phyloP scores from a whole-genome alignment of 2,797 vertebrate genomes.

The Poeciliopsis infans region DNA sequence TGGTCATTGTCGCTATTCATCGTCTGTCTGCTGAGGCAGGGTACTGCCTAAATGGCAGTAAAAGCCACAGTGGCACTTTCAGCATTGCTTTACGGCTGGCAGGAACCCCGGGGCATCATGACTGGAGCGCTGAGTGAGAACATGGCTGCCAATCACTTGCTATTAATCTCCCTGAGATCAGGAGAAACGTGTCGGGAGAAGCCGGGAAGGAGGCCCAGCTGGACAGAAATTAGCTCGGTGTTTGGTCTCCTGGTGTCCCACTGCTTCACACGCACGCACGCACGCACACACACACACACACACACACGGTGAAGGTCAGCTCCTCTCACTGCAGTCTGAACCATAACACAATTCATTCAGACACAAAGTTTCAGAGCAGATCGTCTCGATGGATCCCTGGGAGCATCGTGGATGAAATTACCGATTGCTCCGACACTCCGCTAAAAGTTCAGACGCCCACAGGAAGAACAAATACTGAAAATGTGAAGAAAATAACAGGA shows the following conservation, averaged over 20 bases:
- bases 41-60: conserved; percentile 66
- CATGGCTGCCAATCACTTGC: conserved; percentile 67
- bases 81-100: conserved; percentile 62
- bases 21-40: conserved; percentile 53
- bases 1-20: conserved; percentile 62
- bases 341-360: background rate
- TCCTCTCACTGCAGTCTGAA: conserved; percentile 15
- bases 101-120: conserved; percentile 60
- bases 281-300: conserved; percentile 15
- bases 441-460: conserved; percentile 6
- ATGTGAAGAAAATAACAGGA: background rate
- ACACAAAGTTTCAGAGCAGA: conserved; percentile 1
- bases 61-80: conserved; percentile 63
- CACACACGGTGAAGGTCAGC: conserved; percentile 40
- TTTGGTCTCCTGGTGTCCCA: conserved; percentile 7
- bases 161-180: conserved; percentile 62
- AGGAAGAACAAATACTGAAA: conserved; percentile 12
- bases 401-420: conserved; percentile 15
- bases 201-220: conserved; percentile 48
- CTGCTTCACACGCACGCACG: conserved; percentile 17
- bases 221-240: conserved; percentile 49
- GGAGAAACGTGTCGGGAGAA: conserved; percentile 26
- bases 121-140: conserved; percentile 62
- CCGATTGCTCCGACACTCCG: conserved; percentile 22
- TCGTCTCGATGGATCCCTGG: conserved; percentile 14